Base-by-base conservation (phyloP, 2,888 invertebrate species). In the Trissolcus japonicus region DNA sequence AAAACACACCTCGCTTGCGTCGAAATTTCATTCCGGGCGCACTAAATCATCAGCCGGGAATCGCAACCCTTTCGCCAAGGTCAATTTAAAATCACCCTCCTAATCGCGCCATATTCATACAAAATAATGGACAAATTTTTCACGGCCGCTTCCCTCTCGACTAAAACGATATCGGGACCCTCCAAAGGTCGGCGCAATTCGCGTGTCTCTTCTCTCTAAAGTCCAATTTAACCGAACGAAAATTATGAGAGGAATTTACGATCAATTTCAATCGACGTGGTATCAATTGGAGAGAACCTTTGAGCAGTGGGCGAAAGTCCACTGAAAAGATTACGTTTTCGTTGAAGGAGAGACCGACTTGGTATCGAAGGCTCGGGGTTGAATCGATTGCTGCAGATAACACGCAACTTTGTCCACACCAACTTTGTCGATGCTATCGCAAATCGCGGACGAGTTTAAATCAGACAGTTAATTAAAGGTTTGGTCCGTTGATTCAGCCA, bases 401-500 rank as follows among this genome's bases (percentile, higher is more conserved):
- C 69, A 71, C 62, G 55, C 60, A 25, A 35, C 14, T 46, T 76
- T 76, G 73, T 75, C 72, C 48, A 14, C 14, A 16, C 46, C 56
- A 41, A 67, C 76, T 73, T 78, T 72, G 78, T 78, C 80, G 84
- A 86, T 86, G 79, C 82, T 86, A 86, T 86, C 86, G 80, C 40
- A 21, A 81, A 78, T 76, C 79, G 82, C 83, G 83, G 83, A 81
- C 84, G 84, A 86, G 84, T 86, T 86, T 83, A 85, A 86, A 86
- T 86, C 85, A 83, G 85, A 86, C 86, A 85, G 86, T 86, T 86
- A 86, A 86, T 86, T 86, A 86, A 85, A 84, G 84, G 84, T 53
- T 69, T 65, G 83, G 84, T 85, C 81, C 80, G 17, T 75, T 51
- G 68, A 76, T 80, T 74, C 76, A 41, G 66, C 62, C 67, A 56